Base-by-base conservation (phyloP, 2,113 vertebrate species). In the Pipa parva region DNA sequence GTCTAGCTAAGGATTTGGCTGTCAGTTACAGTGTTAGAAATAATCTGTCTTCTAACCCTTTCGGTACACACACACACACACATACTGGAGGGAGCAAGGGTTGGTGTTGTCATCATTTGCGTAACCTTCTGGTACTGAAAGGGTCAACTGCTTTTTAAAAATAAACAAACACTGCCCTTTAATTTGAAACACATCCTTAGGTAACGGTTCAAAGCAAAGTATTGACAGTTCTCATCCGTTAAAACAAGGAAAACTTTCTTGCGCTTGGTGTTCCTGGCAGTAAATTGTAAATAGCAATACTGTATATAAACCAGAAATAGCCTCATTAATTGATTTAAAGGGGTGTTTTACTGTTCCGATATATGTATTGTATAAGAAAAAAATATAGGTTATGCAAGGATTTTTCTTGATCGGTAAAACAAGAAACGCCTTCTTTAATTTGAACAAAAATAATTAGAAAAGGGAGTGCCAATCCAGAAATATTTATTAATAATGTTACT, bases 1-100 rank as follows among this genome's bases (percentile, higher is more conserved):
- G 85, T 82, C 83, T 85, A 79, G 77, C 82, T 84, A 72, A 54
- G 63, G 67, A 79, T 83, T 71, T 82, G 77, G 75, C 83, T 52
- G 78, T 76, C 81, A 77, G 80, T 84, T 81, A 80, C 63, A 72
- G 27, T 70, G 42, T 74, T 77, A 49, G 22, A 39, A 60, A 68
- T 51, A 13, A 52, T 70, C 25, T 13, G 25, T 29, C 46, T 54
- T 61, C 27, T 36, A 57, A 57, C 29, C 20, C 54, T 49, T 67
- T 50, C 20, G 27, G 39, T 17, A 31, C 52, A 36, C n/a, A n/a
- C n/a, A n/a, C n/a, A n/a, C n/a, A n/a, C n/a, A n/a, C n/a, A n/a
- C n/a, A n/a, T 9, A 11, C 26, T 36, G 11, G 6, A 8, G 39
- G n/a, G 39, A 22, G 46, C 46, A 21, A 49, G 11, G 18, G 7